phyloP scores from a whole-genome alignment of 2,888 invertebrate genomes.

The Periphyllus acericola region DNA sequence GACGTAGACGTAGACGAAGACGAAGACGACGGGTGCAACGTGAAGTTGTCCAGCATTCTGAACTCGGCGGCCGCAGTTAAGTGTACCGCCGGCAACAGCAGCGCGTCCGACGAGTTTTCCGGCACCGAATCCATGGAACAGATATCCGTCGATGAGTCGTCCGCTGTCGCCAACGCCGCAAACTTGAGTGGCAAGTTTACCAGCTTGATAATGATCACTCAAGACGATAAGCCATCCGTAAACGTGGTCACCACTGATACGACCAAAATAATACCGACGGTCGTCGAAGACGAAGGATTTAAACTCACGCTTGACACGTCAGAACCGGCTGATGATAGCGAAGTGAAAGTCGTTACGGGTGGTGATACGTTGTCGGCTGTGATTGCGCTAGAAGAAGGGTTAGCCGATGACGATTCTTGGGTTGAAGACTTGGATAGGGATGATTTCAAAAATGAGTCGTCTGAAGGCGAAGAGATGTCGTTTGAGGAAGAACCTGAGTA shows the following conservation, averaged over 20 bases:
- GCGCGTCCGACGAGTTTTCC: constrained; percentile 66
- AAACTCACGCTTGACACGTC: constrained; percentile 63
- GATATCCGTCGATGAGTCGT: constrained; percentile 64
- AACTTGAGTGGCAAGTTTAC: constrained; percentile 72
- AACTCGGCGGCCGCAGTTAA: constrained; percentile 67
- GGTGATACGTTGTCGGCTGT: constrained; percentile 78
- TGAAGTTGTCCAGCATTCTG: constrained; percentile 66
- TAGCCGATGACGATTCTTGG: constrained; percentile 92
- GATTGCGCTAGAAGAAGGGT: constrained; percentile 83
- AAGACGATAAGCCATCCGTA: constrained; percentile 71
- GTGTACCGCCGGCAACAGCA: constrained; percentile 64
- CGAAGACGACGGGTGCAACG: constrained; percentile 62
- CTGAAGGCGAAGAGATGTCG: constrained; percentile 69
- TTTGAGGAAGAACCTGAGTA: constrained; percentile 83
- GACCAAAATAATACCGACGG: constrained; percentile 73
- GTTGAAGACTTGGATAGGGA: constrained; percentile 80
- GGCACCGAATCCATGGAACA: constrained; percentile 66
- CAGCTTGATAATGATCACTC: constrained; percentile 90
- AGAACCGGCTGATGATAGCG: constrained; percentile 63
- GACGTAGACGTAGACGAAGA: constrained; percentile 51
- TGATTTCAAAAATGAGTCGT: constrained; percentile 69
- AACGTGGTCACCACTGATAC: constrained; percentile 82
- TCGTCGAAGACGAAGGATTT: constrained; percentile 37
- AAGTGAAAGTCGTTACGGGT: constrained; percentile 73
- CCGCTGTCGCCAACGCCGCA: constrained; percentile 48